Conservation (phyloP, 2,113 vertebrate species). For the Anguilla rostrata region DNA sequence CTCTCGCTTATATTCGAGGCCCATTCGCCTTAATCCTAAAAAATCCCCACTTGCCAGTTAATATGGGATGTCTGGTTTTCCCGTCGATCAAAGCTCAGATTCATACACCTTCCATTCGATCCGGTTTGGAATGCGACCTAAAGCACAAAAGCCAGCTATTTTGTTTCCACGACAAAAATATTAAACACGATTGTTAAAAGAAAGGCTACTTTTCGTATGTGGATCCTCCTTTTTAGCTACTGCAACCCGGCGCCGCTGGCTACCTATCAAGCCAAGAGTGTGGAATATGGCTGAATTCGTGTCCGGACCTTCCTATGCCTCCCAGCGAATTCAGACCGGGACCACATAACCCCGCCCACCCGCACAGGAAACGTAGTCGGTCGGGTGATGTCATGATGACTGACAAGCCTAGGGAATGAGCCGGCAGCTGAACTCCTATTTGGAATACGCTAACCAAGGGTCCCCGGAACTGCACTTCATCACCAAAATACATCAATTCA, state of each 20-base stretch:
- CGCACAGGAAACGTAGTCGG: constrained; percentile 62
- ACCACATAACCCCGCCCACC: constrained; percentile 58
- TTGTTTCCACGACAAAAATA: neutral
- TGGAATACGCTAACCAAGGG: no score
- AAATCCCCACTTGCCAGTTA: constrained; percentile 60
- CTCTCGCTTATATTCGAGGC: constrained; percentile 43
- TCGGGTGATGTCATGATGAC: constrained; percentile 62
- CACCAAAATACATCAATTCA: no score
- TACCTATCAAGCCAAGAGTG: constrained; percentile 20
- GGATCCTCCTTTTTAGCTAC: constrained; percentile 18
- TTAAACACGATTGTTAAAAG: neutral
- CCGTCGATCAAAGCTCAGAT: constrained; percentile 52
- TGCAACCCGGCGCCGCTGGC: constrained; percentile 29
- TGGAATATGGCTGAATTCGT: constrained; percentile 54
- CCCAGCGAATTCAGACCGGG: constrained; percentile 50
- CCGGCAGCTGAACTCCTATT: constrained; percentile 27
- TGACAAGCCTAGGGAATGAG: constrained; percentile 55
- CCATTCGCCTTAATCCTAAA: constrained; percentile 57
- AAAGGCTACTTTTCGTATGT: constrained; percentile 24
- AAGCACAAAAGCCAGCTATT: constrained; percentile 10
- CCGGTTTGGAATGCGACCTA: neutral
- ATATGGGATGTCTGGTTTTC: constrained; percentile 45
- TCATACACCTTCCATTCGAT: constrained; percentile 51
- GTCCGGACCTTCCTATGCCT: constrained; percentile 42
- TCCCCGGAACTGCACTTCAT: no score